A percentile compares a stretch with the other conserved stretches of the same genome.
phyloP scores from a whole-genome alignment of 2,797 vertebrate species.

The Eremophila alpestris region DNA sequence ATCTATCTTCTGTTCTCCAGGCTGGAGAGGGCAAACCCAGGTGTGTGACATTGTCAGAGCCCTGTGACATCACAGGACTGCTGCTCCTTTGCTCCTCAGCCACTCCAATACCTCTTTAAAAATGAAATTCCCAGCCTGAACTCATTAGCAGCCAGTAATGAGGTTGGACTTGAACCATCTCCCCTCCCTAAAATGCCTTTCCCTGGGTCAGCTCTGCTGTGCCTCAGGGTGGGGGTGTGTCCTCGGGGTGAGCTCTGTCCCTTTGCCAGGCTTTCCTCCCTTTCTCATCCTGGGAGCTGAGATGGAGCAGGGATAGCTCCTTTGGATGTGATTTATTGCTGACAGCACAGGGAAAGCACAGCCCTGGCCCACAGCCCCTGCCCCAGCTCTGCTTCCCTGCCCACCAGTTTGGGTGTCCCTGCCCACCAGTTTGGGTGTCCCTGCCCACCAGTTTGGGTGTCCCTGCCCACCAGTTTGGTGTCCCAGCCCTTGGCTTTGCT shows the following conservation, averaged over 20 bases:
- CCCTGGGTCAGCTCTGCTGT: not conserved
- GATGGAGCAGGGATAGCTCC: not conserved
- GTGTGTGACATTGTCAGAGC: not conserved
- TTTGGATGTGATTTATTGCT: not conserved
- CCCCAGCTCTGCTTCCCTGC: not conserved
- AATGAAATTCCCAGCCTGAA: not conserved
- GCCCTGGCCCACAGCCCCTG: not conserved
- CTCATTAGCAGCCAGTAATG: not conserved
- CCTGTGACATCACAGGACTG: not conserved
- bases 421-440: not conserved
- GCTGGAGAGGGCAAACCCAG: not conserved
- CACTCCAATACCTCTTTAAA: not conserved
- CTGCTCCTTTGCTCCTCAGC: not conserved
- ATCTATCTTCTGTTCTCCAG: not conserved
- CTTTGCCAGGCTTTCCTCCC: not conserved
- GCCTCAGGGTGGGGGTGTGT: rapidly evolving
- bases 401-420: not conserved
- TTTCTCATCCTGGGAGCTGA: not conserved
- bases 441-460: not conserved
- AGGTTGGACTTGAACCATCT: not conserved
- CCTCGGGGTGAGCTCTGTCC: not conserved
- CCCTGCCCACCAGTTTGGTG: no score
- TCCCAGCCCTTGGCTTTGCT: not conserved
- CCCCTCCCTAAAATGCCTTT: not conserved
- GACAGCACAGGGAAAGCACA: not conserved